Evolutionary conservation across 2,113 vertebrate species (phyloP).

Genomic region (Carassius gibelio): DNA sequence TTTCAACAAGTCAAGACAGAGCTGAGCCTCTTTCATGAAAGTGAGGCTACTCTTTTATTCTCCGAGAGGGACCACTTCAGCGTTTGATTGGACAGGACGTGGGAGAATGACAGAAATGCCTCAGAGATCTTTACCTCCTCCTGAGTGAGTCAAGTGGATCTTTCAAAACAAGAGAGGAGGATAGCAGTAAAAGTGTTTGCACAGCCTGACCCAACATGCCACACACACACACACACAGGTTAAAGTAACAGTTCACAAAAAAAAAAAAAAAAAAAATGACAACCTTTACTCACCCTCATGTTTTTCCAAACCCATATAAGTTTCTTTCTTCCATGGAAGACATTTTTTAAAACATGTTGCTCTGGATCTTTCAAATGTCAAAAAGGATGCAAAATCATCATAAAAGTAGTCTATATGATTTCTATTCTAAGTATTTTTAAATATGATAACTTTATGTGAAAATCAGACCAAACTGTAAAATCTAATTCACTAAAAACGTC

Average conservation of each 20-base stretch:
- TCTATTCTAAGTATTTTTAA: not conserved
- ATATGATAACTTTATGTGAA: not conserved
- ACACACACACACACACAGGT: not conserved
- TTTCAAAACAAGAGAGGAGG: conserved; percentile 53
- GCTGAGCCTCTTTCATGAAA: conserved; percentile 49
- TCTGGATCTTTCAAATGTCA: not conserved
- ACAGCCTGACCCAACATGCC: conserved; percentile 16
- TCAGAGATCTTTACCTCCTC: conserved; percentile 52
- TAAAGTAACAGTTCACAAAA: not conserved
- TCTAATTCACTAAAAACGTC: not conserved
- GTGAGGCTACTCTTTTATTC: conserved; percentile 56
- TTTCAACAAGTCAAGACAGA: conserved; percentile 55
- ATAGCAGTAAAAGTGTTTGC: conserved; percentile 16
- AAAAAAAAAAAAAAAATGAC: not conserved
- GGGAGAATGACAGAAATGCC: conserved; percentile 57
- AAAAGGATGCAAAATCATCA: not conserved
- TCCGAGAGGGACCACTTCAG: conserved; percentile 51
- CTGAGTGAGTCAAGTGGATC: conserved; percentile 47
- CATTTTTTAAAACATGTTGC: not conserved
- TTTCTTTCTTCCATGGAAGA: not conserved
- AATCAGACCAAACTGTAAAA: not conserved
- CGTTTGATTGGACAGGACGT: conserved; percentile 47
- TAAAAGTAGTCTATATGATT: not conserved
- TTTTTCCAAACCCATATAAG: not conserved
- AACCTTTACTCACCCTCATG: not conserved